phyloP scores from a whole-genome alignment of 1,140 invertebrate genomes.

The Stegodyphus dumicola region DNA sequence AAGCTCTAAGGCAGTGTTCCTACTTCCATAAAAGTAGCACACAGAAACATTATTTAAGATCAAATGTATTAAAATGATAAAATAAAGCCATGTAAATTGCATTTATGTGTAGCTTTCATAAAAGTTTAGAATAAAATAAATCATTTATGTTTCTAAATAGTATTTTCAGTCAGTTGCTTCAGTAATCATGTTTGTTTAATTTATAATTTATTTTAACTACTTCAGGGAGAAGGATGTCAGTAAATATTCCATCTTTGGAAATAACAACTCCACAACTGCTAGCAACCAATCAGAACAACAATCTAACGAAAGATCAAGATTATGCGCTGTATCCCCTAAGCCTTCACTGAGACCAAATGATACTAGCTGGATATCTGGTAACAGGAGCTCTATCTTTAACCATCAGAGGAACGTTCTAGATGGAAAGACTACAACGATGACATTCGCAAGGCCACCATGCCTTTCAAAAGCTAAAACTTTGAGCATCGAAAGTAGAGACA shows the following conservation, averaged over 20 bases:
- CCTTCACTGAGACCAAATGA: slow-evolving; percentile 26
- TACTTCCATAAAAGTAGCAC: no score
- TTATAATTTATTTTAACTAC: not conserved
- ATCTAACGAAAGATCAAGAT: not conserved
- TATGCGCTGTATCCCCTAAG: slow-evolving; percentile 20
- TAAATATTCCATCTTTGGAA: not conserved
- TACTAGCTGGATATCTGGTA: slow-evolving; percentile 6
- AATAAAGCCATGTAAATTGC: no score
- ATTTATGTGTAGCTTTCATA: no score
- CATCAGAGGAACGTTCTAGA: slow-evolving; percentile 26
- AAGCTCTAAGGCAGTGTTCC: no score
- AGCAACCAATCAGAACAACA: not conserved
- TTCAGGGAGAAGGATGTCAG: not conserved
- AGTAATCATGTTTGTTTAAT: no score
- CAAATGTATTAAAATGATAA: no score
- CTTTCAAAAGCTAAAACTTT: slow-evolving; percentile 53
- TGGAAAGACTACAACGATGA: not conserved
- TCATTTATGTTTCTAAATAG: no score
- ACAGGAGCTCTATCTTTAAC: not conserved
- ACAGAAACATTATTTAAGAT: no score
- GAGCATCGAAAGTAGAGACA: slow-evolving; percentile 49
- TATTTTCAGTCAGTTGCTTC: no score
- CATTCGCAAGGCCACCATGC: slow-evolving; percentile 17
- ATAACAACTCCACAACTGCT: not conserved
- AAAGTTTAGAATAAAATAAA: no score